Evolutionary conservation across 2,113 vertebrate genomes (phyloP).

Genomic region (Ginglymostoma cirratum): DNA sequence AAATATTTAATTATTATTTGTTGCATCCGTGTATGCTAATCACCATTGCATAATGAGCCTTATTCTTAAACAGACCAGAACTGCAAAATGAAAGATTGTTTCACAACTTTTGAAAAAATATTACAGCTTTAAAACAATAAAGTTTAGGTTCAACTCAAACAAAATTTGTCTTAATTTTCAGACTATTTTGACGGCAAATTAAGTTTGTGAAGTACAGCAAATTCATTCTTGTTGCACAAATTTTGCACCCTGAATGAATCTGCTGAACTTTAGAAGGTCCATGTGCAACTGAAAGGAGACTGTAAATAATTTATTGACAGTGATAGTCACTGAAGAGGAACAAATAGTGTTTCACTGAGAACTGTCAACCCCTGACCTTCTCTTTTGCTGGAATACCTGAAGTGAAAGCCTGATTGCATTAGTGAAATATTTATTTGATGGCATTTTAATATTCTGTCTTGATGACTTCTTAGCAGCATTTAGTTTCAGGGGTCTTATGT

Average conservation of each 20-base stretch:
- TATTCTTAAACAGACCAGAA: background rate
- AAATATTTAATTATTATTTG: slow-evolving; percentile 1
- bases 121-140: background rate
- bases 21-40: background rate
- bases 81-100: background rate
- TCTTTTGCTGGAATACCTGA: slow-evolving; percentile 79
- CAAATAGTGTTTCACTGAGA: slow-evolving; percentile 99
- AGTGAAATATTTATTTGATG: slow-evolving; percentile 99
- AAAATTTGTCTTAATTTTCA: background rate
- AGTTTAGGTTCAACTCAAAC: background rate
- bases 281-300: slow-evolving; percentile 78
- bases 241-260: background rate
- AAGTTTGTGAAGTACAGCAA: background rate
- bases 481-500: slow-evolving; percentile 98
- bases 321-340: slow-evolving; percentile 98
- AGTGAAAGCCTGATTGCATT: slow-evolving; percentile 91
- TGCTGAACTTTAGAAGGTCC: slow-evolving; percentile 80
- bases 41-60: background rate
- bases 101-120: background rate
- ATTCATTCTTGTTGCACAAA: background rate
- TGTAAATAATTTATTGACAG: slow-evolving; percentile 99
- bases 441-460: slow-evolving; percentile 99
- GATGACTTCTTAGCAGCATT: slow-evolving; percentile 99
- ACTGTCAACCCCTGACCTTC: slow-evolving; percentile 75
- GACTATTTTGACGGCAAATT: background rate